Conservation (phyloP, 2,888 invertebrate genomes). For the Lasioglossum lativentre region DNA sequence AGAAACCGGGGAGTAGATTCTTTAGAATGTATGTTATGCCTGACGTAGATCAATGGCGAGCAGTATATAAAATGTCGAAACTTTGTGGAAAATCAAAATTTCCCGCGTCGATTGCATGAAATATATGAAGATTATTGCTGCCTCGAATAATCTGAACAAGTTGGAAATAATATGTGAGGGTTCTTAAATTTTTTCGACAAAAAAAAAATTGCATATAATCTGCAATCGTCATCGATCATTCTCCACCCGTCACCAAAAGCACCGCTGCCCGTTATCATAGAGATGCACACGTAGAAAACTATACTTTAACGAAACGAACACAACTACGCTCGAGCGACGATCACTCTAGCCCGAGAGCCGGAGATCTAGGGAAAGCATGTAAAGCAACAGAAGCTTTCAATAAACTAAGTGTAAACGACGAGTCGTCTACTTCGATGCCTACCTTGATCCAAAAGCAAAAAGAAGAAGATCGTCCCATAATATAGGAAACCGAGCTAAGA, state of each 20-base stretch:
- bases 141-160: not conserved
- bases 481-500: not conserved
- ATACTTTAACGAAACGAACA: not conserved
- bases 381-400: constrained; percentile 8
- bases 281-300: constrained; percentile 60
- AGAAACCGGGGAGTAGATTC: too few species aligned
- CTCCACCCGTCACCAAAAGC: not conserved
- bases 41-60: too few species aligned
- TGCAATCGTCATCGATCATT: not conserved
- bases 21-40: too few species aligned
- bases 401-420: constrained; percentile 32
- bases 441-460: constrained; percentile 19
- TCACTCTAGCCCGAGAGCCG: not conserved
- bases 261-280: constrained; percentile 57
- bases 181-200: too few species aligned
- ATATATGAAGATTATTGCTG: not conserved
- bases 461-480: not conserved
- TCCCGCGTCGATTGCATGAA: not conserved
- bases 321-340: not conserved
- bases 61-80: too few species aligned
- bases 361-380: constrained; percentile 10
- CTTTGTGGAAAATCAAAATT: not conserved
- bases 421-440: constrained; percentile 30
- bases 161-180: too few species aligned
- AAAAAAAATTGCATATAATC: not conserved